Percentiles rank a stretch among this genome's conserved stretches.
These are phyloP conservation scores for Gorsachius magnificus DNA, from an alignment of 2,797 vertebrate genomes.

Conservation along the genomic window DNA sequence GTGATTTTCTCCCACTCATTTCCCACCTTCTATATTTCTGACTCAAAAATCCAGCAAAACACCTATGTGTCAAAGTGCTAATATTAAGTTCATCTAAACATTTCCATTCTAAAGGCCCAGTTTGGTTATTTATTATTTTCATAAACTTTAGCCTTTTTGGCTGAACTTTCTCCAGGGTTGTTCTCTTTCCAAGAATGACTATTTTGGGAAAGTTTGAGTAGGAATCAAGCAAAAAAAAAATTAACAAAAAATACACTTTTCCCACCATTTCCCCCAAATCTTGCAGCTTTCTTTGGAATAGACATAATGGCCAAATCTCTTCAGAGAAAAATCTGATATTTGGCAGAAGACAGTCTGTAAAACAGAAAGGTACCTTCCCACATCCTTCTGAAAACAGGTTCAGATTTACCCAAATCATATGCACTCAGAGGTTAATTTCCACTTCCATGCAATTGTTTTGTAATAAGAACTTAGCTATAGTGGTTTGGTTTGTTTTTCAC, in stretches of 20 bases:
- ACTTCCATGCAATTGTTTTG: not conserved
- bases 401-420: not conserved
- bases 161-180: slow-evolving; percentile 43
- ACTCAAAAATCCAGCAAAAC: not conserved
- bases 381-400: not conserved
- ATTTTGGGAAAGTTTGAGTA: slow-evolving; percentile 51
- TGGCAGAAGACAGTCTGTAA: not conserved
- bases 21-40: slow-evolving; percentile 1
- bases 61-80: slow-evolving; percentile 8
- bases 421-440: not conserved
- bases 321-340: not conserved
- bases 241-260: slow-evolving; percentile 9
- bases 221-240: slow-evolving; percentile 30
- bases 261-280: slow-evolving; percentile 18
- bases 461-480: not conserved
- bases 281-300: not conserved
- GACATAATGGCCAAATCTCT: not conserved
- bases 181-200: slow-evolving; percentile 44
- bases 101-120: slow-evolving; percentile 55
- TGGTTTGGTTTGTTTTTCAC: not conserved
- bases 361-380: not conserved
- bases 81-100: slow-evolving; percentile 27
- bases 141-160: slow-evolving; percentile 64
- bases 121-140: slow-evolving; percentile 54
- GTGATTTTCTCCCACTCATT: slow-evolving; percentile 14